These are phyloP conservation scores for Rattus rattus DNA, from an alignment of 2,113 vertebrate species.

Conservation along the genomic window DNA sequence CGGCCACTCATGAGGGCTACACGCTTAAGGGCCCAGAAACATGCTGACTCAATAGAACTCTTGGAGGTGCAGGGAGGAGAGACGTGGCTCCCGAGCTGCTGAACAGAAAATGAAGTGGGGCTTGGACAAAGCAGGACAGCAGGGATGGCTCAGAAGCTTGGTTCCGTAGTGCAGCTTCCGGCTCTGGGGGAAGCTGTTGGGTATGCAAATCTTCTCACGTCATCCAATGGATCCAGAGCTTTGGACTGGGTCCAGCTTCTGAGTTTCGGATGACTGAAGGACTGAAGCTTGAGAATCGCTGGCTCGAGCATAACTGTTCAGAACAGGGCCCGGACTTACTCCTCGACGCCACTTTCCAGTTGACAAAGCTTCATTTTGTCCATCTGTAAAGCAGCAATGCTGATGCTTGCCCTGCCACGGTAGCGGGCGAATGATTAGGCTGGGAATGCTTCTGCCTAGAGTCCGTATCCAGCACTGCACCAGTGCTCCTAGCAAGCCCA, in stretches of 20 bases:
- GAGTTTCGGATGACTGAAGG: background rate
- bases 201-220: background rate
- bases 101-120: background rate
- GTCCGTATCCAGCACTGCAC: no score
- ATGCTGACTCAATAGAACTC: background rate
- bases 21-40: background rate
- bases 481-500: background rate
- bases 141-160: background rate
- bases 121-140: background rate
- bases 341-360: background rate
- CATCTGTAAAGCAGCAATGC: background rate
- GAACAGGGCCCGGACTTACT: background rate
- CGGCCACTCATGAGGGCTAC: background rate
- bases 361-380: background rate
- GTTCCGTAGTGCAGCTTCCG: background rate
- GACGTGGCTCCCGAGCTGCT: fast-evolving
- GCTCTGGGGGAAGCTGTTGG: background rate
- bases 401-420: background rate
- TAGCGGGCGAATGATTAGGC: background rate
- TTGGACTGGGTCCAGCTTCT: background rate
- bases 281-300: background rate
- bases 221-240: background rate
- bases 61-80: background rate
- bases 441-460: background rate
- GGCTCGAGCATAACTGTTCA: background rate